phyloP scores from a whole-genome alignment of 1,140 invertebrate species.

The Euwallacea fornicatus region DNA sequence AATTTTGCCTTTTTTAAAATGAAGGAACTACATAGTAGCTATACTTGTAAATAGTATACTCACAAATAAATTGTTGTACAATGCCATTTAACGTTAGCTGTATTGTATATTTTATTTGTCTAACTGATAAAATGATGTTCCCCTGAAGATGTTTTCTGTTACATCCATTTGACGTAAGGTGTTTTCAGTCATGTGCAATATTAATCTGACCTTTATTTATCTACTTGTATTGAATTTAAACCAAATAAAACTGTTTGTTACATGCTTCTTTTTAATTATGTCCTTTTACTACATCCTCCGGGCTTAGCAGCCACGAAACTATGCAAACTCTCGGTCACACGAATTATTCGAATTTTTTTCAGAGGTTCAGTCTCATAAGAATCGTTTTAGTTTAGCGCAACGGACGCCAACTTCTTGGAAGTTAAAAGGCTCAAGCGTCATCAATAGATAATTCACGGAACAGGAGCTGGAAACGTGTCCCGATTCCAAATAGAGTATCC shows the following conservation, averaged over 20 bases:
- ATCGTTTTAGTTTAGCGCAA: no score
- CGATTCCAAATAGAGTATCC: no score
- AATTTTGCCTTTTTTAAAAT: constrained; percentile 46
- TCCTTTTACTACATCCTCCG: not conserved
- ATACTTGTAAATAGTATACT: constrained; percentile 48
- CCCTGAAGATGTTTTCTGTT: constrained; percentile 46
- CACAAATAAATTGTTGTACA: constrained; percentile 49
- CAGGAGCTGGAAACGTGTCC: no score
- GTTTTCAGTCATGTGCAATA: constrained; percentile 55
- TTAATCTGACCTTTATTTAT: constrained; percentile 54
- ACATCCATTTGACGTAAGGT: constrained; percentile 52
- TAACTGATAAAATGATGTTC: constrained; percentile 37
- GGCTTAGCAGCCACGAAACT: no score
- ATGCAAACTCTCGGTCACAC: no score
- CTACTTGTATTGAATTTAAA: constrained; percentile 55
- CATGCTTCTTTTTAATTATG: constrained; percentile 23
- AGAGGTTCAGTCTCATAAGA: no score
- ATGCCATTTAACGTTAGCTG: constrained; percentile 43
- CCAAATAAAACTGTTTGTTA: constrained; percentile 56
- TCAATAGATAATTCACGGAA: no score
- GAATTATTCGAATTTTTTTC: no score
- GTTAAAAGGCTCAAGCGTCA: no score
- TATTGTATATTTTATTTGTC: constrained; percentile 43
- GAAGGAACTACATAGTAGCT: constrained; percentile 50
- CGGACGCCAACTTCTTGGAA: no score